Percentiles rank a stretch among this genome's conserved stretches.
phyloP scores from a whole-genome alignment of 2,888 invertebrate genomes.

The Tipula lateralis region DNA sequence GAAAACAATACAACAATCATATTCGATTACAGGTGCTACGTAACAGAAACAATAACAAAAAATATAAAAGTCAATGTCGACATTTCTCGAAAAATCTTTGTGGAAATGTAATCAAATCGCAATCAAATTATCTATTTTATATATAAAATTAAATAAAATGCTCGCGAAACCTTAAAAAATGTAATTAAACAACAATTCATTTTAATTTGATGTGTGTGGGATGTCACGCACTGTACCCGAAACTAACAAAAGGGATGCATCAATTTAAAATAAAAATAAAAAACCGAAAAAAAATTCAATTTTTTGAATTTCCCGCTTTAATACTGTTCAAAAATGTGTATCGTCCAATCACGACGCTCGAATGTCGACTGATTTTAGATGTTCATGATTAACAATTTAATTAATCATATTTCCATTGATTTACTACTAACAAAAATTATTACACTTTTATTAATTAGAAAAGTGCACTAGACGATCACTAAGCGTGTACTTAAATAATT shows the following conservation, averaged over 20 bases:
- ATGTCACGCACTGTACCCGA: not conserved
- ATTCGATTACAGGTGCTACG: too few relatives aligned
- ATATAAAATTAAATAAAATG: not conserved
- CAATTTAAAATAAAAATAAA: not conserved
- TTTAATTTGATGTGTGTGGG: not conserved
- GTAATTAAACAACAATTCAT: not conserved
- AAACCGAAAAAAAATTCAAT: not conserved
- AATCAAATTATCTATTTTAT: not conserved
- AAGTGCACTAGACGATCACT: not conserved
- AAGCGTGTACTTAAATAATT: not conserved
- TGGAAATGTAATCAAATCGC: not conserved
- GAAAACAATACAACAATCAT: too few relatives aligned
- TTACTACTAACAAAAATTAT: not conserved
- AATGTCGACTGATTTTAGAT: constrained; percentile 7
- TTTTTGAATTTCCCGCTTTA: constrained; percentile 7
- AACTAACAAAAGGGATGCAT: not conserved
- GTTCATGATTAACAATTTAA: not conserved
- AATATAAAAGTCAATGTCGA: not conserved
- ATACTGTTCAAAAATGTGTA: not conserved
- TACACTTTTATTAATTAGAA: not conserved
- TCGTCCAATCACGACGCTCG: not conserved
- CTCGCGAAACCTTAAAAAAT: not conserved
- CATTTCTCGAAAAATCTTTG: not conserved
- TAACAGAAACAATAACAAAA: not conserved
- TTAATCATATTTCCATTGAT: not conserved